These are phyloP conservation scores for Halcyon chelicuti DNA, from an alignment of 2,797 vertebrate genomes.

Conservation along the genomic window DNA sequence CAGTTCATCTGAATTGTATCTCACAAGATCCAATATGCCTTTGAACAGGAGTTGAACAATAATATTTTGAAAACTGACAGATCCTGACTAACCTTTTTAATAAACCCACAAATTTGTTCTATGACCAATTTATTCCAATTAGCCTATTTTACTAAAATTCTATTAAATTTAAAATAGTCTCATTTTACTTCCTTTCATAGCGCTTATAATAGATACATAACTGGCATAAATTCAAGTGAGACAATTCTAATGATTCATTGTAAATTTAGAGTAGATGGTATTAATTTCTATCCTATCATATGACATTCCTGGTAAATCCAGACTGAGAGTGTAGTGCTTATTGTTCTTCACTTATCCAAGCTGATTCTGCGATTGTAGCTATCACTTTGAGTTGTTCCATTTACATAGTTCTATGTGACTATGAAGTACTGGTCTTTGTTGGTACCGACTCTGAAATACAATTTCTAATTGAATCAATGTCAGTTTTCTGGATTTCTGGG, in stretches of 20 bases:
- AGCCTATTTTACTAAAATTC: not conserved
- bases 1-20: not conserved
- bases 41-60: not conserved
- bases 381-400: not conserved
- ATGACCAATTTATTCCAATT: not conserved
- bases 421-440: not conserved
- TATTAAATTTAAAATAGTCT: not conserved
- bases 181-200: not conserved
- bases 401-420: not conserved
- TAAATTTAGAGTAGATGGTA: not conserved
- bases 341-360: not conserved
- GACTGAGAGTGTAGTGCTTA: not conserved
- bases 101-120: not conserved
- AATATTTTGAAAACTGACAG: not conserved
- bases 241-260: not conserved
- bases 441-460: not conserved
- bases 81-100: not conserved
- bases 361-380: not conserved
- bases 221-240: not conserved
- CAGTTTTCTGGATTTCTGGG: not conserved
- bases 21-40: not conserved
- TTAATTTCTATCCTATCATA: not conserved
- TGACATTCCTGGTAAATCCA: not conserved
- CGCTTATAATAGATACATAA: not conserved
- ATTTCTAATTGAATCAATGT: not conserved